These are phyloP conservation scores for Platygyra sinensis DNA, from an alignment of 64 coral and sea anemone genomes.

Conservation along the genomic window DNA sequence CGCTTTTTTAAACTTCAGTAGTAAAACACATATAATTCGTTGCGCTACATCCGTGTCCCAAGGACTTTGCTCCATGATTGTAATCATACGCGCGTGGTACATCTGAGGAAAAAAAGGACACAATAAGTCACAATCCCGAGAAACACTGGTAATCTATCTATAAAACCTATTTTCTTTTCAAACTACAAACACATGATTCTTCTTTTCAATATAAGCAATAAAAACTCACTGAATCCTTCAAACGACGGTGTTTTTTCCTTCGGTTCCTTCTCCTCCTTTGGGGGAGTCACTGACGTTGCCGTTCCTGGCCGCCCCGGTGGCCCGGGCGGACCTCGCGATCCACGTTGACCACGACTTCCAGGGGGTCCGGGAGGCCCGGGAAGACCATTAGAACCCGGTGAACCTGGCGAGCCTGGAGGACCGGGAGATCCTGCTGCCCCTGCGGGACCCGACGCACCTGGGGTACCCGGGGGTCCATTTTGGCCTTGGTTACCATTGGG, in stretches of 20 bases:
- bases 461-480: neutral
- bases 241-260: slow-evolving; percentile 4
- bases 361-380: slow-evolving; percentile 32
- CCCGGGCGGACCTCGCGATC: slow-evolving; percentile 41
- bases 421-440: slow-evolving; percentile 33
- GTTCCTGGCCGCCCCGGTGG: slow-evolving; percentile 15
- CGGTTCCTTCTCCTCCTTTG: neutral
- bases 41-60: too few relatives aligned
- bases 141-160: too few relatives aligned
- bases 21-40: too few relatives aligned
- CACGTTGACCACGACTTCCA: slow-evolving; percentile 28
- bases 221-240: slow-evolving; percentile 40
- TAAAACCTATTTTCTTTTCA: neutral
- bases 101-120: too few relatives aligned
- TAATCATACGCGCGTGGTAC: too few relatives aligned
- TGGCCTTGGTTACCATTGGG: slow-evolving; percentile 43
- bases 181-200: neutral
- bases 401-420: slow-evolving; percentile 33
- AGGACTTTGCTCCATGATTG: too few relatives aligned
- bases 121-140: too few relatives aligned
- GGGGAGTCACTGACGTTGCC: neutral
- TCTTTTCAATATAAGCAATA: neutral
- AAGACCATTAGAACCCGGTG: slow-evolving; percentile 20
- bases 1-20: too few relatives aligned
- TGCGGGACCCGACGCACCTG: slow-evolving; percentile 33